Evolutionary conservation across 2,888 invertebrate genomes (phyloP), one percentile per base, ranked within the genome.

Genomic region (Eudasyphora cyanicolor): DNA sequence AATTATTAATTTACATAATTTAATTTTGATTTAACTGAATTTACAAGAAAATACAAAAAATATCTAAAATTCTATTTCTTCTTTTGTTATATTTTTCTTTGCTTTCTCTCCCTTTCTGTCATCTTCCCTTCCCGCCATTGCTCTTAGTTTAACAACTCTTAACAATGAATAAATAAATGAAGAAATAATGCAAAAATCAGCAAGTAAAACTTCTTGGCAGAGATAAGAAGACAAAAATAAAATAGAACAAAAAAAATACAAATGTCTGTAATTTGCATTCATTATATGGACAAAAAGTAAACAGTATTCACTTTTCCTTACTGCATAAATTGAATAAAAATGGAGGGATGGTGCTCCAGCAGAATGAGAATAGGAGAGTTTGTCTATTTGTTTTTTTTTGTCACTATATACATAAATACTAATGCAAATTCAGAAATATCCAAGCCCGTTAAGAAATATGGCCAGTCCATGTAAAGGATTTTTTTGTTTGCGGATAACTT

Each of bases 1-100:
- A 81, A 81, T 70, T 62, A 21, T n/a, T 12, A 64, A 64, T 51
- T 67, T 81, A 76, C 51, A 81, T 76, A 67, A 76, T 73, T 45
- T 35, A 29, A 27, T 54, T 73, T 73, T 54, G 54, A 73, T 35
- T 73, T 54, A 32, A 57, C 57, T 69, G 24, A 6, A 69, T 57
- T 60, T 17, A 74, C 6, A 27, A 57, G 12, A 51, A 51, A 57
- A 27, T n/a, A 6, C 3, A n/a, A 35, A 54, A 6, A 32, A 19
- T 3, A 57, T 10, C 57, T 21, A 57, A 27, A 14, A 57, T n/a
- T n/a, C n/a, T 24, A 24, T 57, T n/a, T 19, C 35, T n/a, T 62
- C 29, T 4, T 62, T 62, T 32, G 12, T 60, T 60, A 29, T 60
- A 29, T 3, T 24, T 54, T 21, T 54, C 19, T 10, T 21, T 29